Conservation (phyloP, 2,888 invertebrate species). For the Hydrotaea cyrtoneurina region DNA sequence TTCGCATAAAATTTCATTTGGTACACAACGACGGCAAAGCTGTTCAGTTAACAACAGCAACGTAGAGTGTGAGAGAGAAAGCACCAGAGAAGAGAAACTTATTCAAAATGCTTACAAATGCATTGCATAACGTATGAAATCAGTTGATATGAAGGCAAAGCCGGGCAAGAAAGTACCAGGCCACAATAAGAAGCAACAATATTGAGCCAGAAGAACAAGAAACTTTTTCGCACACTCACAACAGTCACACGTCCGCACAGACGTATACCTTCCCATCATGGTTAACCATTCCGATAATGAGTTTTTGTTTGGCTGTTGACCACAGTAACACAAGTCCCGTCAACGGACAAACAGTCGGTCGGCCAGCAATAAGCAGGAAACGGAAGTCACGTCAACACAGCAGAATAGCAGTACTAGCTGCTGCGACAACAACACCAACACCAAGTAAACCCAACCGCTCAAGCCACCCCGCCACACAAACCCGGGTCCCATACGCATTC, state of each 20-base stretch:
- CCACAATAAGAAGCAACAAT: slow-evolving; percentile 1
- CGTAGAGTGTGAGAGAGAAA: not conserved
- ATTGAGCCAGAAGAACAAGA: not conserved
- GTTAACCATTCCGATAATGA: slow-evolving; percentile 54
- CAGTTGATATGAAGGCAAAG: not conserved
- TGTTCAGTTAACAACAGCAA: slow-evolving; percentile 16
- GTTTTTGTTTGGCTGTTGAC: slow-evolving; percentile 33
- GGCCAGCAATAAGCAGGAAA: slow-evolving; percentile 18
- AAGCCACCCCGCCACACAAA: not conserved
- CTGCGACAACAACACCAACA: not conserved
- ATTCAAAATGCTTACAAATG: slow-evolving; percentile 20
- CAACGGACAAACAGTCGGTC: not conserved
- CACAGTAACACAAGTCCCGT: slow-evolving; percentile 15
- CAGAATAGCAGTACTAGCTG: not conserved
- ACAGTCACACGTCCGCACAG: not conserved
- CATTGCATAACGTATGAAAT: slow-evolving; percentile 18
- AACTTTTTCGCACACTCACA: slow-evolving; percentile 16
- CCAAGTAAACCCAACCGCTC: not conserved
- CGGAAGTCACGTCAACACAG: slow-evolving; percentile 51
- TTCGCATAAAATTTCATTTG: slow-evolving; percentile 30
- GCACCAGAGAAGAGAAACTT: not conserved
- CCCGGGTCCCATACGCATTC: not conserved
- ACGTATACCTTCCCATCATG: not conserved
- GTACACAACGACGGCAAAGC: not conserved
- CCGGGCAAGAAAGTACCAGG: not conserved